Base-by-base conservation (phyloP, 2,797 vertebrate species). In the Naso thynnoides region DNA sequence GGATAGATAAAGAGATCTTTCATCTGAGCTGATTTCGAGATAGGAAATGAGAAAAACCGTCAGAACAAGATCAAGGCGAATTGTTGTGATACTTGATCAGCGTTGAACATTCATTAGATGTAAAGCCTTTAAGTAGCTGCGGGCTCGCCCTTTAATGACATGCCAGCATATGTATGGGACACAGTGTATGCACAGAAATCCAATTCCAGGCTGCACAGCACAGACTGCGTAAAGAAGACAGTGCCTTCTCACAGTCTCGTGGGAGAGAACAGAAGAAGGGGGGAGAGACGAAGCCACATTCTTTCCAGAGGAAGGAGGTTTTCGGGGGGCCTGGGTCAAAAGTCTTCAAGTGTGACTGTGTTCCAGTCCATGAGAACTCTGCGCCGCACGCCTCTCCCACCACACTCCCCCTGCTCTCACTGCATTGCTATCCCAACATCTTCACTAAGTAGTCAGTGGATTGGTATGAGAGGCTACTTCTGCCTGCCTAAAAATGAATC, bases 271-370 rank as follows among this genome's bases (percentile, higher is more conserved):
- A 68, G 65, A 59, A 47, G 63, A 49, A 47, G 33, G 68, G 36
- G 39, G 52, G 73, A 61, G 76, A 73, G 82, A 75, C 55, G 66
- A 61, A 77, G 83, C 77, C 81, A 83, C 92, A 94, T 94, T 94
- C 92, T 92, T 94, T 93, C 92, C 92, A 92, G 79, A 92, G 90
- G 89, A 93, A 93, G 88, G 84, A 85, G 86, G 69, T 91, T 92
- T 94, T 91, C 61, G 64, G 85, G 89, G 83, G 86, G 84, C 78
- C 73, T 67, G 83, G 92, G 92, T 93, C 90, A 93, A 88, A 91
- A 90, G 91, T 92, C 89, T 84, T 78, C 59, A 83, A n/a, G 79
- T 82, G 81, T 62, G 84, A 84, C 89, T 86, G 73, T 26, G 15
- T 76, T 81, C 72, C 70, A 84, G 87, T 83, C 76, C 90, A 90